These are phyloP conservation scores for Lithobates pipiens DNA, from an alignment of 2,797 vertebrate species.

Conservation along the genomic window DNA sequence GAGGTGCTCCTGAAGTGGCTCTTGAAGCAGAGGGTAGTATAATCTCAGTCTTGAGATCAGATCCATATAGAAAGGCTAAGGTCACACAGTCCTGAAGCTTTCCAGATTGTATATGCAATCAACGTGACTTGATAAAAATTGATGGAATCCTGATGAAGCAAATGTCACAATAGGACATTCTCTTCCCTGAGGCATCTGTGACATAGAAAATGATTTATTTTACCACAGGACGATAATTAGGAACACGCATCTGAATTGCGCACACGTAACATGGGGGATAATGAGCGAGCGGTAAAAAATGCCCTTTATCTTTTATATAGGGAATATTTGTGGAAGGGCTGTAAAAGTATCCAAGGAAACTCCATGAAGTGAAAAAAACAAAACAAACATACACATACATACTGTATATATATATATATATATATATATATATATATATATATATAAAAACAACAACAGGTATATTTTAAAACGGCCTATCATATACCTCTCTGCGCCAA, in stretches of 20 bases:
- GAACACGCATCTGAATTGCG: constrained; percentile 13
- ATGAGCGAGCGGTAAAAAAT: constrained; percentile 14
- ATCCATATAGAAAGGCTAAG: constrained; percentile 20
- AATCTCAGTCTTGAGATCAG: constrained; percentile 19
- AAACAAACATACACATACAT: too few species aligned
- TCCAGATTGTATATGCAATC: constrained; percentile 29
- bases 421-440: too few species aligned
- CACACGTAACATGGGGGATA: constrained; percentile 6
- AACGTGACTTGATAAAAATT: constrained; percentile 30
- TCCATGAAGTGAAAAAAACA: background rate
- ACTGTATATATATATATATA: too few species aligned
- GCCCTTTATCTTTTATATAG: background rate
- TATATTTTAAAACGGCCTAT: too few species aligned
- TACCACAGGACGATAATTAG: constrained; percentile 39
- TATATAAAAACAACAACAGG: too few species aligned
- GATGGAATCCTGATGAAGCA: constrained; percentile 31
- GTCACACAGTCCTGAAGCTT: background rate
- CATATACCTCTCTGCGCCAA: too few species aligned
- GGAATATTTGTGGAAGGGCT: background rate
- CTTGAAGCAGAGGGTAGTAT: background rate
- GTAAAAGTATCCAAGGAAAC: background rate
- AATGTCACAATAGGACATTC: constrained; percentile 34
- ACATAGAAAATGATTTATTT: constrained; percentile 46
- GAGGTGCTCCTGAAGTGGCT: background rate
- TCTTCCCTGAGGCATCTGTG: constrained; percentile 69